A percentile compares a stretch with the other conserved stretches of the same genome.
phyloP scores from a whole-genome alignment of 1,140 invertebrate genomes.

The Euura saliciscinereae region DNA sequence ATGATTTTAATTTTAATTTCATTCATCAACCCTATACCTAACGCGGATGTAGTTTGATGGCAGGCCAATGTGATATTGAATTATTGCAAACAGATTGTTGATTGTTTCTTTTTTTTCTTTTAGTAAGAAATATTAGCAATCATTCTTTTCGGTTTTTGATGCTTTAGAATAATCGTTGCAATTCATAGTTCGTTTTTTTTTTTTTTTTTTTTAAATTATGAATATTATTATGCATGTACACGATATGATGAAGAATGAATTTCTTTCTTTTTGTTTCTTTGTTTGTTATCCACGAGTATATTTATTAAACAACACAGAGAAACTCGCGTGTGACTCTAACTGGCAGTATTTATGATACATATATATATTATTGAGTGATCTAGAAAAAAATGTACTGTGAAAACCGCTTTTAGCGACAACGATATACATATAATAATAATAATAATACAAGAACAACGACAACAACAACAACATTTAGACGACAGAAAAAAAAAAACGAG shows the following conservation, averaged over 20 bases:
- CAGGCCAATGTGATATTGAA: not conserved
- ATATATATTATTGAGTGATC: constrained; percentile 7
- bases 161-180: too few relatives aligned
- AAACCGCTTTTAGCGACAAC: not conserved
- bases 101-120: constrained; percentile 10
- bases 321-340: constrained; percentile 39
- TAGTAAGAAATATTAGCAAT: constrained; percentile 3
- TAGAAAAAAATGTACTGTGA: too few relatives aligned
- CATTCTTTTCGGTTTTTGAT: too few relatives aligned
- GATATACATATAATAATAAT: not conserved
- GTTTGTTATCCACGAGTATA: constrained; percentile 31
- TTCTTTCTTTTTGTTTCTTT: not conserved
- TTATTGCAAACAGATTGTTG: too few relatives aligned
- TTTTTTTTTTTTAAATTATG: not conserved
- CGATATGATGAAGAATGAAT: constrained; percentile 21
- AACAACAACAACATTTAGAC: constrained; percentile 33
- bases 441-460: constrained; percentile 16
- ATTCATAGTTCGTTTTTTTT: not conserved
- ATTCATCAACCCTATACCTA: not conserved
- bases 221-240: not conserved
- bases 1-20: not conserved
- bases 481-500: constrained; percentile 31
- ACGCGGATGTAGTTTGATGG: not conserved
- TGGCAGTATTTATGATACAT: constrained; percentile 57
- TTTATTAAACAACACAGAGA: constrained; percentile 35